These are phyloP conservation scores for Cylas formicarius DNA, from an alignment of 1,140 invertebrate genomes.

Conservation along the genomic window DNA sequence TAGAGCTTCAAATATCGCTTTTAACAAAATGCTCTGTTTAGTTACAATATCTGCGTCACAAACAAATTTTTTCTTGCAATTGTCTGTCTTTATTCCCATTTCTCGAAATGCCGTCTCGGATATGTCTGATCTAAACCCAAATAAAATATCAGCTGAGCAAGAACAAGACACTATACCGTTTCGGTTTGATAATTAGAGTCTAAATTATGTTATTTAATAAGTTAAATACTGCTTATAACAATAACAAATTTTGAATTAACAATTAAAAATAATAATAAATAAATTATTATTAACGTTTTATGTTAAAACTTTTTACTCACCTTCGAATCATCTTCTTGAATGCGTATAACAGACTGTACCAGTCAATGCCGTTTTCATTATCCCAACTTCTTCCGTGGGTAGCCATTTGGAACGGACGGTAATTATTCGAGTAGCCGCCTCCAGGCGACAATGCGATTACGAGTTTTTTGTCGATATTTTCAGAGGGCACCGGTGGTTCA, in stretches of 20 bases:
- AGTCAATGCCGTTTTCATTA: neutral
- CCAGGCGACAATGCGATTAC: too few relatives aligned
- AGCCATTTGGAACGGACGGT: neutral
- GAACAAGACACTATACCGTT: constrained; percentile 1
- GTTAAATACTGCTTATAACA: neutral
- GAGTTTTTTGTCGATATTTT: neutral
- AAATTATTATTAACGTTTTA: neutral
- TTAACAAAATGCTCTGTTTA: too few relatives aligned
- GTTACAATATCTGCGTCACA: constrained; percentile 36
- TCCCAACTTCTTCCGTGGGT: neutral
- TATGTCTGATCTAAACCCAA: constrained; percentile 31
- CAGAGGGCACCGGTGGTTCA: neutral
- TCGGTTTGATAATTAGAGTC: neutral
- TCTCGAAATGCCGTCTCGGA: constrained; percentile 33
- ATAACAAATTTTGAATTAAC: neutral
- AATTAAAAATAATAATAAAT: neutral
- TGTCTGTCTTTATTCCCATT: constrained; percentile 29
- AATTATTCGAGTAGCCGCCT: neutral
- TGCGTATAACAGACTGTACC: neutral
- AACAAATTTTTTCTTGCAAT: constrained; percentile 36
- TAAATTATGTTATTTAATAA: neutral
- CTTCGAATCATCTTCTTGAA: neutral
- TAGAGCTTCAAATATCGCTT: too few relatives aligned
- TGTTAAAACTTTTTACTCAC: neutral
- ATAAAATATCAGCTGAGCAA: neutral